phyloP scores from a whole-genome alignment of 2,888 invertebrate genomes.

The Tiliacea aurago region DNA sequence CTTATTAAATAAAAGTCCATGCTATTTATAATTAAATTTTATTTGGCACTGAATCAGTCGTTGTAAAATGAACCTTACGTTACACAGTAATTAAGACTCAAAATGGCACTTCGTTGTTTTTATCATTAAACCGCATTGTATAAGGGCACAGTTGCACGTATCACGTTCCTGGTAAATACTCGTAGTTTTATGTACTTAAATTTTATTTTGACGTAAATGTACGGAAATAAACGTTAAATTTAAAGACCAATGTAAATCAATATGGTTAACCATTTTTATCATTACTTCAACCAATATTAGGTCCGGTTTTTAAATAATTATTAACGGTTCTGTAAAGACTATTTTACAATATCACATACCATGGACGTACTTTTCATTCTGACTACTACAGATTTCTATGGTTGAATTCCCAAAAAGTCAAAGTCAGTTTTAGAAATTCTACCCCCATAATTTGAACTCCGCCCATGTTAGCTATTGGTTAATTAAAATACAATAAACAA shows the following conservation, averaged over 20 bases:
- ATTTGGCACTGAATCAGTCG: conserved; percentile 65
- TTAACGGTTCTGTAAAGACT: neutral
- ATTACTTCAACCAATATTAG: neutral
- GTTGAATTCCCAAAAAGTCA: neutral
- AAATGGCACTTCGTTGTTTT: conserved; percentile 48
- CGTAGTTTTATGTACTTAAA: conserved; percentile 29
- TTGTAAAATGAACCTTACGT: conserved; percentile 43
- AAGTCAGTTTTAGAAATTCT: neutral
- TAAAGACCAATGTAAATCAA: neutral
- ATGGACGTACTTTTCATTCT: neutral
- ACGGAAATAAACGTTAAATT: neutral
- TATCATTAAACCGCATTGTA: conserved; percentile 29
- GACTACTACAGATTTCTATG: neutral
- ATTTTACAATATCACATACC: conserved; percentile 22
- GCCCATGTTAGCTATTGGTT: neutral
- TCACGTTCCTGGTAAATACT: conserved; percentile 42
- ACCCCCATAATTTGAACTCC: neutral
- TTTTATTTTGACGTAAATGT: conserved; percentile 27
- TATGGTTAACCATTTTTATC: neutral
- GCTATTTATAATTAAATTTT: conserved; percentile 47
- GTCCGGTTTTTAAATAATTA: neutral
- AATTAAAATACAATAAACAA: neutral
- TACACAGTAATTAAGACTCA: conserved; percentile 27
- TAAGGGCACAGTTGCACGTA: conserved; percentile 31
- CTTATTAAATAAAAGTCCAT: conserved; percentile 49